Percentiles rank a stretch among this genome's conserved stretches.
Conservation (phyloP, 2,888 invertebrate genomes). For the Cactoblastis cactorum region DNA sequence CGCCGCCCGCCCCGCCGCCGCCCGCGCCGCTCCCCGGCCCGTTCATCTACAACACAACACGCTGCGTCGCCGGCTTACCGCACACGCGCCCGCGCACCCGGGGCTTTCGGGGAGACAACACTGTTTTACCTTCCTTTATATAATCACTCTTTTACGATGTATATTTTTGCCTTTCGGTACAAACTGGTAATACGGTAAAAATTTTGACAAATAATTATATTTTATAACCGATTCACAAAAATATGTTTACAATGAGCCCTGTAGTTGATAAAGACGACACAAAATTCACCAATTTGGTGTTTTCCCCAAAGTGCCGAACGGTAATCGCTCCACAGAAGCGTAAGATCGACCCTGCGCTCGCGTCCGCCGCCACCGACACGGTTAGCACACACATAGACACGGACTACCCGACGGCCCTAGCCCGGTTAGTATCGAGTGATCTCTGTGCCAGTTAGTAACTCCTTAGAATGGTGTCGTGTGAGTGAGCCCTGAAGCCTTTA, state of each 20-base stretch:
- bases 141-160: neutral
- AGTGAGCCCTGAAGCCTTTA: neutral
- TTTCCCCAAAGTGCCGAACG: neutral
- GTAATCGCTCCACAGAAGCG: neutral
- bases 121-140: too few relatives aligned
- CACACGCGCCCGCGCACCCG: conserved; percentile 17
- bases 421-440: conserved; percentile 36
- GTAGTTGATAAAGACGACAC: neutral
- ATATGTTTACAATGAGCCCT: too few relatives aligned
- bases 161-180: neutral
- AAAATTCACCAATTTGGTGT: neutral
- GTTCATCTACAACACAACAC: conserved; percentile 81
- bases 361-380: conserved; percentile 23
- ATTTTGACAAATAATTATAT: too few relatives aligned
- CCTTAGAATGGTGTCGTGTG: neutral
- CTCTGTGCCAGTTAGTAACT: conserved; percentile 39
- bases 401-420: conserved; percentile 14
- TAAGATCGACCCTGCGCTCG: conserved; percentile 9
- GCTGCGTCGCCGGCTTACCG: conserved; percentile 24
- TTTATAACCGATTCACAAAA: too few relatives aligned
- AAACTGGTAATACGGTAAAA: too few relatives aligned
- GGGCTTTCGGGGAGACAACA: neutral
- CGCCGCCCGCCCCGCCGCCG: conserved; percentile 52
- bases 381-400: conserved; percentile 30
- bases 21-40: conserved; percentile 63